These are phyloP conservation scores for Prunella fulvescens DNA, from an alignment of 2,113 vertebrate genomes.

Conservation along the genomic window DNA sequence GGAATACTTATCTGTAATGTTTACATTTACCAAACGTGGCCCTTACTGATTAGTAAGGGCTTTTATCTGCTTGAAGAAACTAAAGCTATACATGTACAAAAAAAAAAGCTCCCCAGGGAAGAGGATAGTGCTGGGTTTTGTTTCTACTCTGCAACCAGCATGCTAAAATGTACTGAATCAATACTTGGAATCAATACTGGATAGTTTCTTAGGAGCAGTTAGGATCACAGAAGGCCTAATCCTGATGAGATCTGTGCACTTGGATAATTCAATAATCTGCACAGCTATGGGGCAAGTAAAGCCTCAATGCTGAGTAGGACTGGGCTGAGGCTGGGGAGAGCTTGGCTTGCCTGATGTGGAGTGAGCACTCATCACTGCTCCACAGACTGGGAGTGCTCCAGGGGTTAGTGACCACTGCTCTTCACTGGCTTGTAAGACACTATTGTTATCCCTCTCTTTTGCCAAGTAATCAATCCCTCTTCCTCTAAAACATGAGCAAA, in stretches of 20 bases:
- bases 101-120: background rate
- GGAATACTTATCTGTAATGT: background rate
- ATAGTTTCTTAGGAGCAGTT: background rate
- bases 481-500: background rate
- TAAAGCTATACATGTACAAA: background rate
- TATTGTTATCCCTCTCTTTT: background rate
- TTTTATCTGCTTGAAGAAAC: background rate
- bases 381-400: background rate
- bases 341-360: accelerated
- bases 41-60: background rate
- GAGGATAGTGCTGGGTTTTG: background rate
- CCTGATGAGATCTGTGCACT: accelerated
- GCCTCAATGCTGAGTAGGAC: accelerated
- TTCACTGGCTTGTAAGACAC: background rate
- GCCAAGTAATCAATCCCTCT: background rate
- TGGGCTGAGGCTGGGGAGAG: background rate
- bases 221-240: background rate
- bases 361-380: accelerated
- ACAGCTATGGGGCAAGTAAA: background rate
- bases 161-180: background rate
- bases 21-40: background rate
- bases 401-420: background rate
- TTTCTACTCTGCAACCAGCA: background rate
- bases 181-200: background rate
- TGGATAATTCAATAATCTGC: background rate